Evolutionary conservation across 1,140 invertebrate genomes (phyloP).

Genomic region (Rhopalosiphum padi): DNA sequence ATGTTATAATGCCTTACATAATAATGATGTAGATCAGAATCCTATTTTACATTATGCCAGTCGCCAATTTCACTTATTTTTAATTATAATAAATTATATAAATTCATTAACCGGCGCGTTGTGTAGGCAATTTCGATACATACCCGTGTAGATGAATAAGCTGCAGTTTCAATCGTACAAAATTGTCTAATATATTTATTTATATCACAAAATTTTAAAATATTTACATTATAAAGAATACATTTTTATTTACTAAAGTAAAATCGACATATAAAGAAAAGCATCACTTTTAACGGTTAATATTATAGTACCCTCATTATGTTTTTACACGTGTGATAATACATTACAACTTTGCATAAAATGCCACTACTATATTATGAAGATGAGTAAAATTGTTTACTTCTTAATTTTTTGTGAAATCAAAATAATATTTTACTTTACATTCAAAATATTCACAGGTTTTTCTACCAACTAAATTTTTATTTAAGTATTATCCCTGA

Average conservation of each 20-base stretch:
- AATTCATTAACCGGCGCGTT: not conserved
- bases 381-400: not conserved
- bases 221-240: not conserved
- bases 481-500: not conserved
- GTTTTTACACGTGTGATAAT: not conserved
- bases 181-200: not conserved
- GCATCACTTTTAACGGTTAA: not conserved
- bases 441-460: not conserved
- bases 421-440: not conserved
- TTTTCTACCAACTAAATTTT: not conserved
- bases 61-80: not conserved
- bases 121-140: not conserved
- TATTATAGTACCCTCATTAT: too few relatives aligned
- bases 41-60: not conserved
- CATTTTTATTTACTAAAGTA: not conserved
- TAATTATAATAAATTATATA: not conserved
- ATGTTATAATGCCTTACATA: not conserved
- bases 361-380: not conserved
- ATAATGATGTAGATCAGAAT: not conserved
- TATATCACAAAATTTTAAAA: not conserved
- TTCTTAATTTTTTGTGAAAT: not conserved
- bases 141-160: not conserved
- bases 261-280: not conserved
- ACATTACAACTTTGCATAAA: not conserved
- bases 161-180: not conserved